Evolutionary conservation across 2,888 invertebrate genomes (phyloP).

Genomic region (Lydus trimaculatus): DNA sequence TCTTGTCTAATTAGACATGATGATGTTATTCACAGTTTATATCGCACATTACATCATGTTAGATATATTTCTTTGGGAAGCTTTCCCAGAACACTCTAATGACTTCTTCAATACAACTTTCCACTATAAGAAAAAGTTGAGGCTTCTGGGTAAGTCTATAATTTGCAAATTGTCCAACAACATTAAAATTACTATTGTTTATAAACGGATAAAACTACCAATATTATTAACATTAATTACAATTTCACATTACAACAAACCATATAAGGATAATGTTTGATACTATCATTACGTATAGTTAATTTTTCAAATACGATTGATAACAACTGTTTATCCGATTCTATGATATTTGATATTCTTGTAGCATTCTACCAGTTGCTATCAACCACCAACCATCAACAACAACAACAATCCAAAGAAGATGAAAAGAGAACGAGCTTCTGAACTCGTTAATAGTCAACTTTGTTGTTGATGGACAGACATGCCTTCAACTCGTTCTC

Average conservation of each 20-base stretch:
- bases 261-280: background rate
- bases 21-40: too few species aligned
- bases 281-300: background rate
- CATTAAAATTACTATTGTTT: background rate
- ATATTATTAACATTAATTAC: background rate
- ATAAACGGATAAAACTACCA: background rate
- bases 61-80: too few species aligned
- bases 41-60: too few species aligned
- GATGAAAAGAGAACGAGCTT: conserved; percentile 29
- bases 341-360: conserved; percentile 32
- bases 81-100: background rate
- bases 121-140: background rate
- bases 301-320: conserved; percentile 29
- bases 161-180: background rate
- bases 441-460: conserved; percentile 47
- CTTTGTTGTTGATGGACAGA: conserved; percentile 53
- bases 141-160: background rate
- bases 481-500: conserved; percentile 49
- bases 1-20: too few species aligned
- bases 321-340: conserved; percentile 3
- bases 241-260: background rate
- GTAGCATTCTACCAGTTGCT: conserved; percentile 29
- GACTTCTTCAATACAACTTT: background rate
- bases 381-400: conserved; percentile 15
- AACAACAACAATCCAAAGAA: conserved; percentile 1